Evolutionary conservation across 2,888 invertebrate species (phyloP).

Genomic region (Drosophila infuscata): DNA sequence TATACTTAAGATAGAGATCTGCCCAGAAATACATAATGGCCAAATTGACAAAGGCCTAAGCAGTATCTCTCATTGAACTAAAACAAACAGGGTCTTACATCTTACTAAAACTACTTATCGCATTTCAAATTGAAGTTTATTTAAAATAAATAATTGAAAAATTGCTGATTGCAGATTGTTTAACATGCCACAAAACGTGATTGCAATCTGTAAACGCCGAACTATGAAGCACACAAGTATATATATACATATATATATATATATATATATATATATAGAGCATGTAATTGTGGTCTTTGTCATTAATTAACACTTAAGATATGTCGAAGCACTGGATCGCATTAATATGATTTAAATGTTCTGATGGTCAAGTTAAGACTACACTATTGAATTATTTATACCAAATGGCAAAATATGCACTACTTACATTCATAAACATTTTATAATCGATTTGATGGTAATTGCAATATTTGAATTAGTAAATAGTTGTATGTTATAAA

Average conservation of each 20-base stretch:
- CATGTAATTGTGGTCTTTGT: not conserved
- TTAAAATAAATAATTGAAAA: not conserved
- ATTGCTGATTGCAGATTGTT: not conserved
- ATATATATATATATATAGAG: too few relatives aligned
- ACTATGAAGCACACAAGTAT: not conserved
- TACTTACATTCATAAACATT: constrained; percentile 18
- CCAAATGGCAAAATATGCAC: constrained; percentile 13
- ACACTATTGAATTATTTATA: constrained; percentile 3
- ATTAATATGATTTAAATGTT: not conserved
- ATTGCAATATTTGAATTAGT: constrained; percentile 1
- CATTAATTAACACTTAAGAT: constrained; percentile 25
- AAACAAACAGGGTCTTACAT: constrained; percentile 4
- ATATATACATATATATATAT: not conserved
- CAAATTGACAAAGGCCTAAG: constrained; percentile 5
- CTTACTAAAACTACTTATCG: constrained; percentile 5
- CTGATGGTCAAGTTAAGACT: constrained; percentile 4
- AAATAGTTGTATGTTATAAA: constrained; percentile 10
- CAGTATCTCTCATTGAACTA: not conserved
- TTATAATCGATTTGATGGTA: not conserved
- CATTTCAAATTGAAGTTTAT: constrained; percentile 6
- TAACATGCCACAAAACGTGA: not conserved
- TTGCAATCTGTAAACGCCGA: not conserved
- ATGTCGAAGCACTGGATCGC: constrained; percentile 27
- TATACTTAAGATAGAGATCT: not conserved
- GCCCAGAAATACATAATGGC: not conserved